phyloP scores from a whole-genome alignment of 1,140 invertebrate genomes.

The Papilio xuthus region DNA sequence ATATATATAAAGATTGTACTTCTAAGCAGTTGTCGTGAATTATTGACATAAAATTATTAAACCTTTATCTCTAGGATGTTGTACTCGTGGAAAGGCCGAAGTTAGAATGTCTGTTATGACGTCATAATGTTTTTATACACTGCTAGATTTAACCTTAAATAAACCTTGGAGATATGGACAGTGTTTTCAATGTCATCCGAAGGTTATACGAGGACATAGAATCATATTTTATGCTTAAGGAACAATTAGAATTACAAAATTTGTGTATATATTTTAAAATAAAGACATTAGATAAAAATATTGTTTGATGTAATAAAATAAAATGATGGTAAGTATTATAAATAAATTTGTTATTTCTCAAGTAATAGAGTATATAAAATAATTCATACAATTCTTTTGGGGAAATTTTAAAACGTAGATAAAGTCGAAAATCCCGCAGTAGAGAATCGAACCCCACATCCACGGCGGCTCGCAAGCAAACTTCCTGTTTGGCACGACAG shows the following conservation, averaged over 20 bases:
- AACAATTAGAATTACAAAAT: no score
- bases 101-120: neutral
- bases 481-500: slow-evolving; percentile 79
- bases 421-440: slow-evolving; percentile 58
- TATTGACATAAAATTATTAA: neutral
- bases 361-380: neutral
- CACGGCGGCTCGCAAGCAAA: slow-evolving; percentile 63
- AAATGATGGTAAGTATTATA: no score
- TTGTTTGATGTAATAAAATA: no score
- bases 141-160: neutral
- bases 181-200: neutral
- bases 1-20: no score
- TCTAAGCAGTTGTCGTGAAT: neutral
- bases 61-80: neutral
- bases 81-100: neutral
- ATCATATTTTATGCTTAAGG: no score
- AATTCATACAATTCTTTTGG: neutral
- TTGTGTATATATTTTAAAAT: no score
- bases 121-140: neutral
- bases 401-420: slow-evolving; percentile 49
- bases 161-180: neutral
- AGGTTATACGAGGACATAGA: neutral
- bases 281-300: no score
- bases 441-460: slow-evolving; percentile 70
- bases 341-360: no score